Base-by-base conservation (phyloP, 2,888 invertebrate species). In the Corythucha ciliata region DNA sequence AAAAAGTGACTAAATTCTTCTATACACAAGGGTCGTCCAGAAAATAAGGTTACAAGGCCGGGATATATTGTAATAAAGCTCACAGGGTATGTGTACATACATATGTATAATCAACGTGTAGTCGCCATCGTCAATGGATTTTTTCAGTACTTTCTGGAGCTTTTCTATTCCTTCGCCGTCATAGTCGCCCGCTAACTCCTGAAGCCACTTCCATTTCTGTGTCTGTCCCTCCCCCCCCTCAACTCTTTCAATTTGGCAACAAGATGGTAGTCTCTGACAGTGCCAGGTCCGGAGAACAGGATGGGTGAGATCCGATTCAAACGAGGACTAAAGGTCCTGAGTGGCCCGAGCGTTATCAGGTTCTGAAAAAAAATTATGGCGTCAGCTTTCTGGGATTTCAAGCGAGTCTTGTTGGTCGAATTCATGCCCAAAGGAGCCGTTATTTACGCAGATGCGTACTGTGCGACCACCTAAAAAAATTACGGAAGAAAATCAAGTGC, bases 211-310 rank as follows among this genome's bases (percentile, higher is more conserved):
- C 39, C 10, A 48, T 27, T 16, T n/a, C n/a, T 12, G 18, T 14
- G 12, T 47, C 21, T 12, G 34, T 33, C 41, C n/a, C 36, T 36
- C 41, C 18, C 18, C n/a, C n/a, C 49, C 29, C 49, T 32, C 21
- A 48, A 24, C 22, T 18, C 14, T 37, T 56, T 54, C 36, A 56
- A n/a, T 25, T 42, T 29, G 10, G 48, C 39, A 34, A 57, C 53
- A 16, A 56, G 51, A 29, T 55, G 57, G 26, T 34, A 58, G 41
- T 54, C n/a, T n/a, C 53, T 5, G 32, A 48, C 20, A 56, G 56
- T 12, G 51, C 48, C 22, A 56, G 44, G 36, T 57, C 53, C 10
- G 51, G 53, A 37, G 46, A 54, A 26, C 52, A 55, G 7, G 54
- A 40, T 16, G 53, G 51, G 32, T 58, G 57, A 18, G 29, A n/a